Base-by-base conservation (phyloP, 92 coral and sea anemone genomes). In the Porites rus region DNA sequence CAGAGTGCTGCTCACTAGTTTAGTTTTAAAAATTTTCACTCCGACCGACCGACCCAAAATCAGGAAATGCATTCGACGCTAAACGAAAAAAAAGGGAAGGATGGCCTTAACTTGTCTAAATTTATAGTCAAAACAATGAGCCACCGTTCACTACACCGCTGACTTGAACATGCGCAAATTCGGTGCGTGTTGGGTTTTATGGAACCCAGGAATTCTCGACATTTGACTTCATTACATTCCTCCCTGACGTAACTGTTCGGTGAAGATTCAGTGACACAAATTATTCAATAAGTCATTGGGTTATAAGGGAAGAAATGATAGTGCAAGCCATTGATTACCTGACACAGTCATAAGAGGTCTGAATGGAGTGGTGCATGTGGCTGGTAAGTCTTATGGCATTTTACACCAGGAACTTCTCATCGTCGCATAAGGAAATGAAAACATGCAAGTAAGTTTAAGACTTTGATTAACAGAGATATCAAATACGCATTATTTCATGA, bases 191-290 rank as follows among this genome's bases (percentile, higher is more conserved):
- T 70, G 60, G 77, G 51, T n/a, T 58, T 80, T 21, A 21, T 70
- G 38, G 86, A 70, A 38, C 77, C 86, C 77, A 81, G 86, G 77
- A 28, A 46, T 74, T 83, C 73, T 64, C 87, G 51, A 73, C 73
- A 38, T 19, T 50, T 63, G 56, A 62, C 77, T 46, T 31, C 53
- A 31, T 73, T 74, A 51, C 64, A 25, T 22, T 65, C 80, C 51
- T 62, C 69, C 75, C 88, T 85, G 88, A 85, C 88, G 88, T 85
- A 85, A 85, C 73, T 46, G 77, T 68, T 76, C 46, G 46, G 8
- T 66, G 83, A 85, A 69, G 83, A 67, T 77, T 53, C 76, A 51
- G 76, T 76, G 88, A 85, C 69, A 66, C 62, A 75, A 58, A 76
- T 65, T 66, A 56, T 60, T 61, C 22, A 59, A 83, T 64, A 51